These are phyloP conservation scores for Brachionichthys hirsutus DNA, from an alignment of 2,113 vertebrate species.

Conservation along the genomic window DNA sequence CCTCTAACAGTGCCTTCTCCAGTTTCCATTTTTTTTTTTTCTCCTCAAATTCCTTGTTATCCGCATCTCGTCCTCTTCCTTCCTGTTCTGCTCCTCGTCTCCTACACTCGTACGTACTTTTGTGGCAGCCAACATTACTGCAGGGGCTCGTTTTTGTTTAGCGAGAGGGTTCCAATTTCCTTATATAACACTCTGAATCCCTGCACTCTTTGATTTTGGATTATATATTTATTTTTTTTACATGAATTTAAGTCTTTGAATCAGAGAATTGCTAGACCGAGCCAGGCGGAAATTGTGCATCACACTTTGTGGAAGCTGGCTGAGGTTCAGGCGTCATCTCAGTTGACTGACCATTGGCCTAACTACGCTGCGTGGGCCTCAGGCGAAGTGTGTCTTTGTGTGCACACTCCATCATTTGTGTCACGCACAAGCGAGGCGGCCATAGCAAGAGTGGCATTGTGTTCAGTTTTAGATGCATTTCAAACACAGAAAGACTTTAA, in stretches of 20 bases:
- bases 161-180: constrained; percentile 55
- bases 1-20: constrained; percentile 44
- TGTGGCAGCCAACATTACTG: constrained; percentile 60
- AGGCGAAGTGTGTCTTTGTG: constrained; percentile 19
- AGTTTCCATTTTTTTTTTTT: constrained; percentile 44
- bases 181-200: constrained; percentile 61
- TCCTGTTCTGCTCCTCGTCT: constrained; percentile 50
- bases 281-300: constrained; percentile 45
- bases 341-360: constrained; percentile 57
- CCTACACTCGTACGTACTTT: constrained; percentile 46
- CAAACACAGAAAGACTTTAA: constrained; percentile 11
- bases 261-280: constrained; percentile 45
- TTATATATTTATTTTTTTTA: constrained; percentile 42
- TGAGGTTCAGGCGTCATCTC: constrained; percentile 45
- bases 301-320: constrained; percentile 45
- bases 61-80: constrained; percentile 26
- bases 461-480: constrained; percentile 25
- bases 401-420: constrained; percentile 12
- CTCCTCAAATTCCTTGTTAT: constrained; percentile 47
- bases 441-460: constrained; percentile 16
- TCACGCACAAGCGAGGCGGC: constrained; percentile 3
- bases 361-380: constrained; percentile 38
- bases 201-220: constrained; percentile 51
- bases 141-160: constrained; percentile 62
- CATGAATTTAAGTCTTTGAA: constrained; percentile 52